phyloP scores from a whole-genome alignment of 2,888 invertebrate species.

The Apoderus coryli region DNA sequence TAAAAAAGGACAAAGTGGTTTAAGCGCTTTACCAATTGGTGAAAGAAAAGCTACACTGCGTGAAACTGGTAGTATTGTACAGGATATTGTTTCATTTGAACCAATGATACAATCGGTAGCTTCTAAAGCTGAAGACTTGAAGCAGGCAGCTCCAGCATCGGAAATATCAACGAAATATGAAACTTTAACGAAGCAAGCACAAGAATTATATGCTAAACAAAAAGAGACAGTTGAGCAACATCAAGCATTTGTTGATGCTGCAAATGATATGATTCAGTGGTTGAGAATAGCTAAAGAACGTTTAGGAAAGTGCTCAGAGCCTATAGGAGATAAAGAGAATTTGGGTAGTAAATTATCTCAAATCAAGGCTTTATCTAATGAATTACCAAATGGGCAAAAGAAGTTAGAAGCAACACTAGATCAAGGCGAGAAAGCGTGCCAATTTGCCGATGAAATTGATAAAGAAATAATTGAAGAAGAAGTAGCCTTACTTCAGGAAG shows the following conservation, averaged over 20 bases:
- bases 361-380: slow-evolving; percentile 69
- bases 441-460: slow-evolving; percentile 70
- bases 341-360: slow-evolving; percentile 76
- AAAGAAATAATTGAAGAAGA: slow-evolving; percentile 86
- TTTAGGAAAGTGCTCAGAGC: slow-evolving; percentile 81
- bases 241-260: slow-evolving; percentile 83
- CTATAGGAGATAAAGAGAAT: slow-evolving; percentile 82
- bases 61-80: slow-evolving; percentile 86
- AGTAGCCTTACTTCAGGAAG: slow-evolving; percentile 78
- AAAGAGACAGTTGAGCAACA: slow-evolving; percentile 82
- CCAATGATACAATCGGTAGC: slow-evolving; percentile 94
- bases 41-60: slow-evolving; percentile 80
- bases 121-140: slow-evolving; percentile 82
- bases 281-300: slow-evolving; percentile 80
- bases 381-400: slow-evolving; percentile 67
- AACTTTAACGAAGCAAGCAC: slow-evolving; percentile 77
- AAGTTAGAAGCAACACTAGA: slow-evolving; percentile 72
- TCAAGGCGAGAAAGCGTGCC: slow-evolving; percentile 76
- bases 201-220: slow-evolving; percentile 76
- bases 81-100: slow-evolving; percentile 92
- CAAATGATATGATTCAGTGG: slow-evolving; percentile 87
- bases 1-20: slow-evolving; percentile 61
- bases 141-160: slow-evolving; percentile 80
- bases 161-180: slow-evolving; percentile 88
- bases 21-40: slow-evolving; percentile 65